A percentile compares a stretch with the other conserved stretches of the same genome.
Conservation (phyloP, 2,888 invertebrate genomes). For the Temnothorax unifasciatus region DNA sequence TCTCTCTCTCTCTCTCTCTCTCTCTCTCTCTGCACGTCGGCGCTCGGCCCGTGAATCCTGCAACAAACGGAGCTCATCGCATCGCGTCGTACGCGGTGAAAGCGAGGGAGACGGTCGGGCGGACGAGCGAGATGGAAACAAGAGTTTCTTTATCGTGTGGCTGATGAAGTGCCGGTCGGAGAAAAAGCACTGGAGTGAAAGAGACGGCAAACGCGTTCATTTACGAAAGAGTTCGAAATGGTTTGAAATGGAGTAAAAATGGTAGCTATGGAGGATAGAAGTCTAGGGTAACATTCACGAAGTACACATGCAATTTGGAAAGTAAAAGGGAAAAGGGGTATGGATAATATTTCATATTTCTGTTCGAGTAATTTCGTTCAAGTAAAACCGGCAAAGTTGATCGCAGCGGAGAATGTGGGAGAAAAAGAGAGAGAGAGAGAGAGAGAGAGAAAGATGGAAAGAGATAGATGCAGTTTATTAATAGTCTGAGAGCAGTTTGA, state of each 20-base stretch:
- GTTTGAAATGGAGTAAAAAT: too few species aligned
- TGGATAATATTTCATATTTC: neutral
- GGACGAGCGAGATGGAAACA: constrained; percentile 40
- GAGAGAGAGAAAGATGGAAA: constrained; percentile 23
- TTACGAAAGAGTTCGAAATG: neutral
- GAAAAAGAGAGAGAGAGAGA: constrained; percentile 23
- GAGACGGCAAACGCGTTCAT: constrained; percentile 16
- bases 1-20: neutral
- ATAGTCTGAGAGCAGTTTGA: constrained; percentile 25
- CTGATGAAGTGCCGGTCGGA: constrained; percentile 39
- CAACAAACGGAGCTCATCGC: constrained; percentile 70
- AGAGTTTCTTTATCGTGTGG: constrained; percentile 68
- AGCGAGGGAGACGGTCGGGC: constrained; percentile 67
- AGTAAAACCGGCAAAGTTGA: neutral
- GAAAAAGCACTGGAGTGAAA: constrained; percentile 35
- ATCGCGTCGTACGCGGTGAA: constrained; percentile 69
- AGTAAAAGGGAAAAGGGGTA: neutral
- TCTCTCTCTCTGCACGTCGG: constrained; percentile 48
- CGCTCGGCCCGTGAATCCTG: constrained; percentile 68
- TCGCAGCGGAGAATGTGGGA: neutral
- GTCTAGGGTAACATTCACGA: neutral
- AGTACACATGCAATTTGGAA: neutral
- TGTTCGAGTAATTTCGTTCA: neutral
- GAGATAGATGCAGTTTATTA: constrained; percentile 48
- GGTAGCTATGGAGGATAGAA: neutral